Evolutionary conservation across 53 echinoderm and acorn worm species (phyloP), one percentile per base, ranked within the genome.

Genomic region (Holothuria leucospilota): DNA sequence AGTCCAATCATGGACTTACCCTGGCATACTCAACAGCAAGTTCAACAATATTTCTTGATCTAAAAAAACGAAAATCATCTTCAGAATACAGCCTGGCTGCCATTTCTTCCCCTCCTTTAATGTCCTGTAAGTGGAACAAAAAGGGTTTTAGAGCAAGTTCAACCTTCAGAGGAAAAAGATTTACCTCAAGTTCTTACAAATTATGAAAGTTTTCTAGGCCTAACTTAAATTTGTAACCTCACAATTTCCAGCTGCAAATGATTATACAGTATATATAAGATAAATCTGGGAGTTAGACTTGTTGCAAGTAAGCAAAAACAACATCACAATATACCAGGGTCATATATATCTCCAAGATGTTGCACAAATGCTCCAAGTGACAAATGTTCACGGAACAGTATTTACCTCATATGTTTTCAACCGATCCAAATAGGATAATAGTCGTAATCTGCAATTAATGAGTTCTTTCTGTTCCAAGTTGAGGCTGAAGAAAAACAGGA

Each of bases 51-150:
- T 99, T 99, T 75, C 95, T 85, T 13, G 92, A 92, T 56, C 99
- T 86, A 63, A 99, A 95, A 20, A 90, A 89, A 90, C 86, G 90
- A 85, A 93, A 99, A 87, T 91, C 87, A 42, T 92, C 90, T 51
- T 95, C 95, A 51, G 86, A 90, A 92, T 91, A 99, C 21, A 88
- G 88, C 53, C 95, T 90, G 63, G 92, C 84, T 11, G 99, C 99
- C 24, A 90, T 90, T 62, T 95, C 93, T 39, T 93, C 95, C n/a
- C 99, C 99, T 70, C 99, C 99, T 34, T 95, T 90, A n/a, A 99
- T 95, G 16, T 90, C 95, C 99, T 99, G 84, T 20, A 26, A 30
- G 46, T 29, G 73, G 38, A 20, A n/a, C 0, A 15, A 20, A 81
- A 30, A 59, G 2, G n/a, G 70, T 56, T 16, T 56, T 15, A 56